Conservation (phyloP, 2,888 invertebrate species). For the Criorhina ranunculi region DNA sequence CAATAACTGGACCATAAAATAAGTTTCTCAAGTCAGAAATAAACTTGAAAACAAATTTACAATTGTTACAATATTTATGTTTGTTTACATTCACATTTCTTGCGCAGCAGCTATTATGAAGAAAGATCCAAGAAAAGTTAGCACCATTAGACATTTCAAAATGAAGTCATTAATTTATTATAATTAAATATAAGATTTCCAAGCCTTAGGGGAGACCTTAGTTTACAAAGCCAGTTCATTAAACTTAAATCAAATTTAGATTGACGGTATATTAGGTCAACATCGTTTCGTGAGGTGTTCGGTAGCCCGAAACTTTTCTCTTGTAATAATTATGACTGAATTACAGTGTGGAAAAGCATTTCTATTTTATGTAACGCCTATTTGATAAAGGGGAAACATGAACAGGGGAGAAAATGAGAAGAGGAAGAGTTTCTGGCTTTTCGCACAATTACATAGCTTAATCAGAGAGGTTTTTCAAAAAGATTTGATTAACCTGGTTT, state of each 20-base stretch:
- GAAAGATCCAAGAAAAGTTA: constrained; percentile 21
- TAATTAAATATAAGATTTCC: constrained; percentile 42
- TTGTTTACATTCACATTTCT: constrained; percentile 3
- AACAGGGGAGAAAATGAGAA: neutral
- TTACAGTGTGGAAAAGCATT: constrained; percentile 2
- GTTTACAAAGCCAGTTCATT: constrained; percentile 52
- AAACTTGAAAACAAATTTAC: neutral
- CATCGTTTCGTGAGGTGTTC: constrained; percentile 17
- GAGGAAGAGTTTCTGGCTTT: neutral
- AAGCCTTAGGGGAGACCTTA: constrained; percentile 6
- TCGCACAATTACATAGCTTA: neutral
- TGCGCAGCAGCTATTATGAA: constrained; percentile 21
- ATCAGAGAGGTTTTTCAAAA: constrained; percentile 9
- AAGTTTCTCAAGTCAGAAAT: no score
- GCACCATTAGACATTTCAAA: constrained; percentile 24
- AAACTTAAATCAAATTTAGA: constrained; percentile 25
- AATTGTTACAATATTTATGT: neutral
- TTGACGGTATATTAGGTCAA: constrained; percentile 56
- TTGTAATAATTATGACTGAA: constrained; percentile 1
- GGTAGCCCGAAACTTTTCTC: constrained; percentile 14
- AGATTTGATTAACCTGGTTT: constrained; percentile 51
- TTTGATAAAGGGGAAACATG: neutral
- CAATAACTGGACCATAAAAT: no score
- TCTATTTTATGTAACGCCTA: constrained; percentile 29
- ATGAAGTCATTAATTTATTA: constrained; percentile 36